Evolutionary conservation across 2,888 invertebrate species (phyloP).

Genomic region (Caenorhabditis angaria): DNA sequence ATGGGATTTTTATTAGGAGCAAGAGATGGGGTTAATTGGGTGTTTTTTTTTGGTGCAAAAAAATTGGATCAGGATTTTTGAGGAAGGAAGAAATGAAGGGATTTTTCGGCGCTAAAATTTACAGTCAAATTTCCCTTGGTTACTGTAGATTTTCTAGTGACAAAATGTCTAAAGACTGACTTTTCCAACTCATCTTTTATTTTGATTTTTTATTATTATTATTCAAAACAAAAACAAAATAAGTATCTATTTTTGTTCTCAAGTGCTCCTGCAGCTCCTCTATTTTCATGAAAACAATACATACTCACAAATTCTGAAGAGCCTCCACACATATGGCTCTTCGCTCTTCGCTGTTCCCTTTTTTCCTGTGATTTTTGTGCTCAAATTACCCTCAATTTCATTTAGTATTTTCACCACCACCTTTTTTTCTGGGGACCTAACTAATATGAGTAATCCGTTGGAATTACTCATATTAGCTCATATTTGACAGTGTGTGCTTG

Average conservation of each 20-base stretch:
- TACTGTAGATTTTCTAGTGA: background rate
- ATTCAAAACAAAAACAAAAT: background rate
- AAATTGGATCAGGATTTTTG: background rate
- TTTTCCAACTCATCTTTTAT: background rate
- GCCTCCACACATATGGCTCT: conserved; percentile 25
- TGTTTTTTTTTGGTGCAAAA: background rate
- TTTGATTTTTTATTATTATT: background rate
- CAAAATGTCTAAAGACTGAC: background rate
- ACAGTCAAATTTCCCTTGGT: background rate
- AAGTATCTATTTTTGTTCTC: conserved; percentile 20
- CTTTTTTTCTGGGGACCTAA: background rate
- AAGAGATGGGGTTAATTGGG: too few species aligned
- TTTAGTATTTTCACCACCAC: conserved; percentile 37
- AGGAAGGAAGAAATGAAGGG: background rate
- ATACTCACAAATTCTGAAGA: conserved; percentile 34
- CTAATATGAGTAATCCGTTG: background rate
- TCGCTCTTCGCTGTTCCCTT: background rate
- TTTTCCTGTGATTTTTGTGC: background rate
- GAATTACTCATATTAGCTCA: conserved; percentile 1
- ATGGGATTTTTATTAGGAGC: background rate
- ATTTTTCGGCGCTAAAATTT: too few species aligned
- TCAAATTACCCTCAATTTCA: conserved; percentile 44
- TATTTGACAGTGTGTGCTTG: background rate
- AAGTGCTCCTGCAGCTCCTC: conserved; percentile 19
- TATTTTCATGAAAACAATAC: conserved; percentile 2